Evolutionary conservation across 1,140 invertebrate genomes (phyloP), one percentile per base, ranked within the genome.

Genomic region (Apis laboriosa): DNA sequence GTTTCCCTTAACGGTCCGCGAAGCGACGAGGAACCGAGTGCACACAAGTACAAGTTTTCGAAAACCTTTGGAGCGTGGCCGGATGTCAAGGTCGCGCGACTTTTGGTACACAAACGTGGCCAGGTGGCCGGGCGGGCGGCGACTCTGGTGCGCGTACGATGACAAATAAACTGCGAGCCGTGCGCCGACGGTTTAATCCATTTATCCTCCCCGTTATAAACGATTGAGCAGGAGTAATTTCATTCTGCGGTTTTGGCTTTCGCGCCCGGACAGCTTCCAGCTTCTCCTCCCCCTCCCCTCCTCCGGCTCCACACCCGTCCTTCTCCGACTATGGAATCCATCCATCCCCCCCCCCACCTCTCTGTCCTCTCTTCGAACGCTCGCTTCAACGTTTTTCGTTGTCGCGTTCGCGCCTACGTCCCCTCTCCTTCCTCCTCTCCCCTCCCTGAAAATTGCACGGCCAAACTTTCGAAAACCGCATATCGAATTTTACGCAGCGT

Each of bases 171-270:
- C 90, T 88, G 85, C 85, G 86, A 87, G 86, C 88, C 80, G 88
- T 85, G 88, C 88, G 88, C 88, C 87, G 90, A 91, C 90, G 88
- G 86, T 91, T 86, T 89, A 92, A 92, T 92, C 90, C 89, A 91
- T 92, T 93, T 92, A 92, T 91, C 90, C 88, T 84, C n/a, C 77
- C 87, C 88, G 91, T 89, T 90, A 90, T 89, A 91, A 92, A 92
- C 91, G 91, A 92, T 91, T 91, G 91, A 92, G 76, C 91, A 89
- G 84, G 89, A 92, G 90, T 92, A 92, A 92, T 92, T 92, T 88
- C 89, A 92, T 92, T 91, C 87, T 91, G 91, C 84, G 91, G 91
- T 92, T 92, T 89, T 88, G 90, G 88, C 87, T 92, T 90, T 92
- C 90, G 90, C 90, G 86, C 90, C 86, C 64, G 83, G 84, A 88